Evolutionary conservation across 2,113 vertebrate species (phyloP).

Genomic region (Pipa parva): DNA sequence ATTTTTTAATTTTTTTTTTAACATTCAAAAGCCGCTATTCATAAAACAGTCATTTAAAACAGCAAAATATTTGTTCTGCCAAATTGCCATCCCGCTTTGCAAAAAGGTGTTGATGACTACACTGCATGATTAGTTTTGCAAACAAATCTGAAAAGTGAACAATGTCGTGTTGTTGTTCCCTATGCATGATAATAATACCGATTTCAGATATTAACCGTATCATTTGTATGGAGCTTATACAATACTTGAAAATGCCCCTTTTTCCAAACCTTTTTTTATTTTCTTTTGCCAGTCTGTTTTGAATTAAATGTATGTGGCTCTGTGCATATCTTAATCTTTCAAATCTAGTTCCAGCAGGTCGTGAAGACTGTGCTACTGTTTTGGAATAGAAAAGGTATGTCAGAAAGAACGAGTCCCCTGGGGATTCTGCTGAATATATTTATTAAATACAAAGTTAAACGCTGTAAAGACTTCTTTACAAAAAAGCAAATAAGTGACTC

Average conservation of each 20-base stretch:
- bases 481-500: slow-evolving; percentile 15
- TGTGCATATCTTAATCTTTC: slow-evolving; percentile 43
- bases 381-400: slow-evolving; percentile 46
- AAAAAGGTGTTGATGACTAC: neutral
- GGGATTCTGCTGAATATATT: slow-evolving; percentile 36
- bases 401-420: slow-evolving; percentile 36
- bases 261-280: neutral
- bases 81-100: slow-evolving; percentile 1
- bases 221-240: too few species aligned
- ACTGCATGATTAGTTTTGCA: neutral
- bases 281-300: slow-evolving; percentile 5
- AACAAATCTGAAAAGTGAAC: neutral
- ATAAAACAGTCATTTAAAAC: slow-evolving; percentile 12
- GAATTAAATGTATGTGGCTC: slow-evolving; percentile 44
- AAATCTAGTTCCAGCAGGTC: slow-evolving; percentile 45
- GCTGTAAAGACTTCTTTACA: slow-evolving; percentile 28
- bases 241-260: neutral
- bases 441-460: slow-evolving; percentile 31
- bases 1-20: too few species aligned
- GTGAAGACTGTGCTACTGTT: slow-evolving; percentile 40
- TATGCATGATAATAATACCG: neutral
- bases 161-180: neutral
- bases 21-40: slow-evolving; percentile 15
- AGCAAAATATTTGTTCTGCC: slow-evolving; percentile 17
- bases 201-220: neutral